A percentile compares a stretch with the other conserved stretches of the same genome.
These are phyloP conservation scores for Anastatus disparis DNA, from an alignment of 1,140 invertebrate genomes.

Conservation along the genomic window DNA sequence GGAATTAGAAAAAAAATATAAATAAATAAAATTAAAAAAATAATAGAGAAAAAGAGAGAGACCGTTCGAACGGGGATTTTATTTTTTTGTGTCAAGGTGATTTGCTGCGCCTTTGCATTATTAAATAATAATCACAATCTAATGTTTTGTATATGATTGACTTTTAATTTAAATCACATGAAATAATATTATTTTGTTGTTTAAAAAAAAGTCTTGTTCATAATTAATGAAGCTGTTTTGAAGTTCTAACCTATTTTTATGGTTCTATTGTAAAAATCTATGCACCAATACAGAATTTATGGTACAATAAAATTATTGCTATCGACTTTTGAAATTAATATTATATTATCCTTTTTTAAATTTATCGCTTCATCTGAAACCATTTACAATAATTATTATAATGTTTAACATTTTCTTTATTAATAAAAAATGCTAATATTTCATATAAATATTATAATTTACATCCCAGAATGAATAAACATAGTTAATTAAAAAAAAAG, in stretches of 20 bases:
- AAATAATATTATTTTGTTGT: no score
- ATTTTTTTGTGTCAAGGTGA: slow-evolving; percentile 28
- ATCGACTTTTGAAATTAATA: not conserved
- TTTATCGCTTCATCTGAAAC: not conserved
- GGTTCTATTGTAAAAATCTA: not conserved
- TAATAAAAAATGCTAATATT: slow-evolving; percentile 6
- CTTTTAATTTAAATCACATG: no score
- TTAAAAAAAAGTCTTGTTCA: no score
- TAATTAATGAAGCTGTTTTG: not conserved
- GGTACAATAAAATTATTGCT: not conserved
- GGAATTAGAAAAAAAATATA: not conserved
- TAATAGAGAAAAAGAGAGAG: not conserved
- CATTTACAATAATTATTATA: not conserved
- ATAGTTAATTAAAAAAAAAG: not conserved
- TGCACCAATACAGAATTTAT: no score
- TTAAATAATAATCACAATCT: slow-evolving; percentile 17
- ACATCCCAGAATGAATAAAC: not conserved
- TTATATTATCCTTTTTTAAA: not conserved
- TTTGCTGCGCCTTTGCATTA: not conserved
- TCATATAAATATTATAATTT: not conserved
- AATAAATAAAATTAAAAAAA: slow-evolving; percentile 2
- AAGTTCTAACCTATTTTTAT: not conserved
- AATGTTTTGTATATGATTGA: no score
- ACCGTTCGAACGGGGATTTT: slow-evolving; percentile 8
- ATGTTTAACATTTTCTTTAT: slow-evolving; percentile 9